A percentile compares a stretch with the other conserved stretches of the same genome.
Evolutionary conservation across 2,113 vertebrate genomes (phyloP).

Genomic region (Prionailurus bengalensis): DNA sequence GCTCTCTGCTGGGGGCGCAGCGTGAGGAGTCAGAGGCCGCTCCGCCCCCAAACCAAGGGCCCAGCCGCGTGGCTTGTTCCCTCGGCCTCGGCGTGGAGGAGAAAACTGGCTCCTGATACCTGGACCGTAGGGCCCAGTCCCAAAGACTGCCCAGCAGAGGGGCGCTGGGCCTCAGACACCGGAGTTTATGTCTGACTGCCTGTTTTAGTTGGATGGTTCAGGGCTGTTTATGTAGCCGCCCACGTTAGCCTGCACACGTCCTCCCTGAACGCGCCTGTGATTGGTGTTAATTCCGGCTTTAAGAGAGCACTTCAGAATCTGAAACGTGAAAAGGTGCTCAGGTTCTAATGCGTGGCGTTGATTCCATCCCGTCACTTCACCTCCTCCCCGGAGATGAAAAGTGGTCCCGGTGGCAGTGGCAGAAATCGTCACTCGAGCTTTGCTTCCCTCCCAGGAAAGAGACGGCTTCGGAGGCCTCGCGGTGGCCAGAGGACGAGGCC

Average conservation of each 20-base stretch:
- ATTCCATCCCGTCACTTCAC: constrained; percentile 47
- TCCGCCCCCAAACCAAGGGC: accelerated
- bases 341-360: neutral
- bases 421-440: neutral
- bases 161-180: neutral
- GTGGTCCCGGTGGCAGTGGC: neutral
- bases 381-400: constrained; percentile 16
- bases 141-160: neutral
- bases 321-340: neutral
- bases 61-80: neutral
- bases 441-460: constrained; percentile 91
- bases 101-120: neutral
- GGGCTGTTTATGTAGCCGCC: neutral
- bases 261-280: neutral
- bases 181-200: neutral
- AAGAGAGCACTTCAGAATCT: constrained; percentile 41
- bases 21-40: accelerated
- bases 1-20: neutral
- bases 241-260: neutral
- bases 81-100: neutral
- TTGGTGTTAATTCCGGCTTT: constrained; percentile 34
- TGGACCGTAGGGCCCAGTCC: neutral
- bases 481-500: constrained; percentile 88
- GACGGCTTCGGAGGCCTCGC: constrained; percentile 94
- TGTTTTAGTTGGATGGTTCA: neutral